Evolutionary conservation across 2,113 vertebrate genomes (phyloP).

Genomic region (Synodontis membranacea): DNA sequence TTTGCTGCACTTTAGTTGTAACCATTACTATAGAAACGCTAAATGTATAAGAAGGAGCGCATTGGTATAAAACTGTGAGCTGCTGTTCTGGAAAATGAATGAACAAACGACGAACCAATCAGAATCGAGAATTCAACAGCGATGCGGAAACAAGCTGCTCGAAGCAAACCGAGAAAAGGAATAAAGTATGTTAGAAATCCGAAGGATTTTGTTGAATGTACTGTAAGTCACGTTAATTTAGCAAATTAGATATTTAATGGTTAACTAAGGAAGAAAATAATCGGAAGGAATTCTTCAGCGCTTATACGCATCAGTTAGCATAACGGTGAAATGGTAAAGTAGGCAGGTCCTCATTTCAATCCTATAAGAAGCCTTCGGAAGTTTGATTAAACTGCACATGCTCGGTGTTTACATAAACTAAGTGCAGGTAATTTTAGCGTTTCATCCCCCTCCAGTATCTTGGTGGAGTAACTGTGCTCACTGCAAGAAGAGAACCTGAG

Average conservation of each 20-base stretch:
- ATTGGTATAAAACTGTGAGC: not conserved
- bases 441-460: conserved; percentile 71
- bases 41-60: not conserved
- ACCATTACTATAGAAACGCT: not conserved
- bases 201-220: too few relatives aligned
- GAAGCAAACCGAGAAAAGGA: not conserved
- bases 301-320: not conserved
- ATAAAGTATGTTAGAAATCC: not conserved
- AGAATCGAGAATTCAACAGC: not conserved
- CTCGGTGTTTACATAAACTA: conserved; percentile 65
- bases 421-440: conserved; percentile 52
- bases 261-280: not conserved
- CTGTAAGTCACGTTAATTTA: not conserved
- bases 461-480: conserved; percentile 64
- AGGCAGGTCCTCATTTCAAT: conserved; percentile 58
- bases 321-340: not conserved
- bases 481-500: conserved; percentile 74
- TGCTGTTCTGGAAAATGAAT: not conserved
- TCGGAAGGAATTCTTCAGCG: not conserved
- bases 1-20: not conserved
- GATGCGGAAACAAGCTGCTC: not conserved
- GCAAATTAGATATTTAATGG: not conserved
- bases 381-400: conserved; percentile 71
- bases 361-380: conserved; percentile 53
- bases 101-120: not conserved